Conservation (phyloP, 2,888 invertebrate species). For the Gisinianus flammeolus region DNA sequence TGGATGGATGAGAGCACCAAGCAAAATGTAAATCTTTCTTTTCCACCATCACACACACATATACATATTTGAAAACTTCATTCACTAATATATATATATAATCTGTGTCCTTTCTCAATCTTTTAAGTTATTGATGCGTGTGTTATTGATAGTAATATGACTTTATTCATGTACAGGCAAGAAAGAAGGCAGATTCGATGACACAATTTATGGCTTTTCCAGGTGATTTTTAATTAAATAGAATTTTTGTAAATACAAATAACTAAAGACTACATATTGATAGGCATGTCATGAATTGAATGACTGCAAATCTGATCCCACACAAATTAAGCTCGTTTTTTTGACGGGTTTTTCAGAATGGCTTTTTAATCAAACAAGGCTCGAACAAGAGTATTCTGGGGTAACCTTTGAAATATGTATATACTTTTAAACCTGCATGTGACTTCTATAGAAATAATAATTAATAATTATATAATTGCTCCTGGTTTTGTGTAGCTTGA, state of each 20-base stretch:
- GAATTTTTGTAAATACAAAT: no score
- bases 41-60: no score
- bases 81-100: no score
- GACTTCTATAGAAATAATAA: neutral
- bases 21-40: neutral
- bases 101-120: no score
- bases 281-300: no score
- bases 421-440: neutral
- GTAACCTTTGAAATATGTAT: constrained; percentile 14
- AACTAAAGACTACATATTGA: no score
- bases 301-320: no score
- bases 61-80: no score
- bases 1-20: constrained; percentile 84
- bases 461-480: neutral
- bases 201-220: constrained; percentile 81
- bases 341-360: constrained; percentile 67
- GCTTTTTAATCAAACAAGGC: constrained; percentile 70
- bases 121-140: no score
- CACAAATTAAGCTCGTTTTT: no score
- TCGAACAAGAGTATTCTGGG: constrained; percentile 74
- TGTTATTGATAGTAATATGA: no score
- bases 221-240: no score
- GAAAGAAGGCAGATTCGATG: constrained; percentile 73
- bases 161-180: constrained; percentile 66
- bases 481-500: neutral